Conservation (phyloP, 2,113 vertebrate species). For the Xiphophorus couchianus region DNA sequence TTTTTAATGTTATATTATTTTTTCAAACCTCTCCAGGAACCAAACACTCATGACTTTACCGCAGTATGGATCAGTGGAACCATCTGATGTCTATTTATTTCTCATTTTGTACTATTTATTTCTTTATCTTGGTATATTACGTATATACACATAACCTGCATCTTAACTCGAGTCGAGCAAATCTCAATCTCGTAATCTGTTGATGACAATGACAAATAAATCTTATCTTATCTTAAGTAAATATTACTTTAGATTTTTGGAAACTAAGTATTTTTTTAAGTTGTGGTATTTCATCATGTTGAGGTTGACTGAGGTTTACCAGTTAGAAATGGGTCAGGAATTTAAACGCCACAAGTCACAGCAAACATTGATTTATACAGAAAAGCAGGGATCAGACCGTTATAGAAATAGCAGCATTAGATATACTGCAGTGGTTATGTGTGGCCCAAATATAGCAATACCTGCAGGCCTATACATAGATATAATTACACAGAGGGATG, state of each 20-base stretch:
- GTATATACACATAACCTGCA: no score
- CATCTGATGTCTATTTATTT: no score
- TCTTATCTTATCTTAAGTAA: conserved; percentile 2
- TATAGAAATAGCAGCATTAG: conserved; percentile 39
- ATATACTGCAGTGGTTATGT: conserved; percentile 18
- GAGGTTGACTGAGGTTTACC: conserved; percentile 14
- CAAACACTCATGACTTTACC: conserved; percentile 1
- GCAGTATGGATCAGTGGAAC: conserved; percentile 64
- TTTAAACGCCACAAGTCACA: conserved; percentile 24
- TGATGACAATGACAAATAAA: no score
- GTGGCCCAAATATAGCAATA: conserved; percentile 56
- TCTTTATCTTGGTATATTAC: no score
- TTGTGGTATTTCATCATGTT: conserved; percentile 14
- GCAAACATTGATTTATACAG: conserved; percentile 9
- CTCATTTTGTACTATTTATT: no score
- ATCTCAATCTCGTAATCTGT: no score
- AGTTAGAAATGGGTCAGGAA: conserved; percentile 10
- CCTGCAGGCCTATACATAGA: conserved; percentile 54
- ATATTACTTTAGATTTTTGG: conserved; percentile 39
- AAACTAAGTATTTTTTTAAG: conserved; percentile 41
- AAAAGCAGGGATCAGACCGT: conserved; percentile 16
- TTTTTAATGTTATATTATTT: no score
- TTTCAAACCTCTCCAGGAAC: no score
- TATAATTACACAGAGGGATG: conserved; percentile 49
- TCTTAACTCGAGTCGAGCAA: no score